phyloP scores from a whole-genome alignment of 2,888 invertebrate species.

The Hedychridium roseum region DNA sequence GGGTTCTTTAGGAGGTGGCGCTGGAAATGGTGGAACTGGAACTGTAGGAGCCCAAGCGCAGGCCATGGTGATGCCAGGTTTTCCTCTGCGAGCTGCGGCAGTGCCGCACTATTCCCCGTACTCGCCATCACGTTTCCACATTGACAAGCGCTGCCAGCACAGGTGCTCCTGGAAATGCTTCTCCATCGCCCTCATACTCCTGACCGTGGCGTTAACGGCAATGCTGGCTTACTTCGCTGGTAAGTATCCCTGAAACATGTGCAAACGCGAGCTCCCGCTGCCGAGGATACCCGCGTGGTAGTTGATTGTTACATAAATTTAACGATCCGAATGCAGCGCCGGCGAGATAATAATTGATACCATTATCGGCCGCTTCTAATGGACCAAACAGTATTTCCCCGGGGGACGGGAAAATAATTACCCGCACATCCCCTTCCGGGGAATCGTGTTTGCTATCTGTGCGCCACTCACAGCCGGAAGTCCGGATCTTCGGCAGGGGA shows the following conservation, averaged over 20 bases:
- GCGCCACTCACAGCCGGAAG: constrained; percentile 32
- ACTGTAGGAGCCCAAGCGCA: constrained; percentile 74
- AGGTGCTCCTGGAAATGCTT: constrained; percentile 97
- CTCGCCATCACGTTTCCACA: constrained; percentile 92
- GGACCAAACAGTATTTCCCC: too few relatives aligned
- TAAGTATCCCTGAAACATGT: too few relatives aligned
- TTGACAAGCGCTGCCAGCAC: constrained; percentile 92
- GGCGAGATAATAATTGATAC: too few relatives aligned
- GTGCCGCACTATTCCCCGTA: constrained; percentile 88
- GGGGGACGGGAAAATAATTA: too few relatives aligned
- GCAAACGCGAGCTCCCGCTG: too few relatives aligned
- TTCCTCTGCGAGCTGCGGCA: constrained; percentile 77
- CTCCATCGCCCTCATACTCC: constrained; percentile 90
- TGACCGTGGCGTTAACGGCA: constrained; percentile 88
- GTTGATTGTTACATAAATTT: too few relatives aligned
- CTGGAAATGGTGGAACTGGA: constrained; percentile 68
- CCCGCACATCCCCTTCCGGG: too few relatives aligned
- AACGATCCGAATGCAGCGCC: too few relatives aligned
- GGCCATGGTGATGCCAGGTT: constrained; percentile 87
- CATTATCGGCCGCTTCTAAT: too few relatives aligned
- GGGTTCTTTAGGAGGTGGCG: constrained; percentile 64
- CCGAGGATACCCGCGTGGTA: too few relatives aligned
- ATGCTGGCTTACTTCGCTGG: constrained; percentile 96
- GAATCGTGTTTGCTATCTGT: background rate
- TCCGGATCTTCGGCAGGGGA: constrained; percentile 37